Conservation (phyloP, 2,888 invertebrate species). For the Xylota sylvarum region DNA sequence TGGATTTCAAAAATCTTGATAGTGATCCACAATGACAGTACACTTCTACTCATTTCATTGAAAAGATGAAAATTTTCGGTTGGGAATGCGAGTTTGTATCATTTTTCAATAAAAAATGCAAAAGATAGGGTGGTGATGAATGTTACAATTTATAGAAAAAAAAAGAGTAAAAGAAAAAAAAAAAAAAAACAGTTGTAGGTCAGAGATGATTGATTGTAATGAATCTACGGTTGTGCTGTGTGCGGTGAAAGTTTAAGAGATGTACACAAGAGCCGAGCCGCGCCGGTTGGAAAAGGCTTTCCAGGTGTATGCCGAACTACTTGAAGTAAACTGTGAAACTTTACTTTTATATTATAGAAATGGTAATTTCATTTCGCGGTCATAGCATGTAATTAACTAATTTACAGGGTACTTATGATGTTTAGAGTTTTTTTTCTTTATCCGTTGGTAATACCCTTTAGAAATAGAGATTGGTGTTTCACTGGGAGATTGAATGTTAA, state of each 20-base stretch:
- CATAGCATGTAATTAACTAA: neutral
- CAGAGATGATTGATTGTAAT: constrained; percentile 60
- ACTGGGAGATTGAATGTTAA: too few relatives aligned
- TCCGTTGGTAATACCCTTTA: too few relatives aligned
- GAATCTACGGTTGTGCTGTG: constrained; percentile 25
- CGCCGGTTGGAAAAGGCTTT: constrained; percentile 8
- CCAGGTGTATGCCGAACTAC: neutral
- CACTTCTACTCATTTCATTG: constrained; percentile 11
- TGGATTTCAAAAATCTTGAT: constrained; percentile 8
- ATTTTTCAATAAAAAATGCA: neutral
- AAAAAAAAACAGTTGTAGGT: constrained; percentile 50
- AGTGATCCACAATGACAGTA: constrained; percentile 8
- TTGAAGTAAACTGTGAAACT: constrained; percentile 2
- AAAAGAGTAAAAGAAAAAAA: neutral
- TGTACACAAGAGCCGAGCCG: constrained; percentile 2
- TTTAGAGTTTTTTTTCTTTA: too few relatives aligned
- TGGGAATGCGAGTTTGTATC: constrained; percentile 11
- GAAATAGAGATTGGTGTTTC: too few relatives aligned
- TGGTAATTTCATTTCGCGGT: neutral
- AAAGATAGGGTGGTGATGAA: constrained; percentile 33
- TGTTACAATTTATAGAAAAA: constrained; percentile 30
- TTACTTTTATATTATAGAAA: neutral
- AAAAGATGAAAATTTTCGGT: constrained; percentile 8
- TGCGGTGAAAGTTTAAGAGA: constrained; percentile 45
- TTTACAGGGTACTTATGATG: neutral